Evolutionary conservation across 2,113 vertebrate genomes (phyloP).

Genomic region (Carassius auratus): DNA sequence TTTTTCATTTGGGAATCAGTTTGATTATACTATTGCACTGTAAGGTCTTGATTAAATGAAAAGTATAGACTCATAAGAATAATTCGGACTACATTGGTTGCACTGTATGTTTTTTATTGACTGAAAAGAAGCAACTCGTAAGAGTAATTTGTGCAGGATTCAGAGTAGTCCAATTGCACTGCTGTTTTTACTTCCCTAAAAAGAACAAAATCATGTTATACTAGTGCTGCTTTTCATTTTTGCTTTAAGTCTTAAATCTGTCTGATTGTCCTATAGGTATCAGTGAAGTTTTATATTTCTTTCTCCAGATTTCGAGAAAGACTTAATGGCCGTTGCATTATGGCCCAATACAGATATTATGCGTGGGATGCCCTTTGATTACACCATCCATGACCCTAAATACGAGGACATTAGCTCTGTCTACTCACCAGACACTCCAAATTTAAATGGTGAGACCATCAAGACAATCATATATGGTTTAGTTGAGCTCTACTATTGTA

Average conservation of each 20-base stretch:
- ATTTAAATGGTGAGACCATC: slow-evolving; percentile 77
- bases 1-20: too few species aligned
- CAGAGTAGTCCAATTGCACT: too few species aligned
- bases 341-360: slow-evolving; percentile 88
- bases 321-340: slow-evolving; percentile 71
- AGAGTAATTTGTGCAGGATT: too few species aligned
- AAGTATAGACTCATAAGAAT: too few species aligned
- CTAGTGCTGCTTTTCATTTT: too few species aligned
- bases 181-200: too few species aligned
- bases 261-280: not conserved
- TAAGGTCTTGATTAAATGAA: too few species aligned
- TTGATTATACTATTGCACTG: not conserved
- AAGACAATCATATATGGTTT: not conserved
- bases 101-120: too few species aligned
- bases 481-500: not conserved
- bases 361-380: slow-evolving; percentile 87
- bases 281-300: not conserved
- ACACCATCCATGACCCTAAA: slow-evolving; percentile 91
- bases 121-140: too few species aligned
- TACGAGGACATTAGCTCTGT: slow-evolving; percentile 92
- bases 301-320: slow-evolving; percentile 72
- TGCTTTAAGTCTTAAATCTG: too few species aligned
- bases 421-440: slow-evolving; percentile 78
- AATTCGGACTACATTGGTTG: too few species aligned
- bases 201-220: too few species aligned